Evolutionary conservation across 2,797 vertebrate genomes (phyloP).

Genomic region (Sebastes melanostomus): DNA sequence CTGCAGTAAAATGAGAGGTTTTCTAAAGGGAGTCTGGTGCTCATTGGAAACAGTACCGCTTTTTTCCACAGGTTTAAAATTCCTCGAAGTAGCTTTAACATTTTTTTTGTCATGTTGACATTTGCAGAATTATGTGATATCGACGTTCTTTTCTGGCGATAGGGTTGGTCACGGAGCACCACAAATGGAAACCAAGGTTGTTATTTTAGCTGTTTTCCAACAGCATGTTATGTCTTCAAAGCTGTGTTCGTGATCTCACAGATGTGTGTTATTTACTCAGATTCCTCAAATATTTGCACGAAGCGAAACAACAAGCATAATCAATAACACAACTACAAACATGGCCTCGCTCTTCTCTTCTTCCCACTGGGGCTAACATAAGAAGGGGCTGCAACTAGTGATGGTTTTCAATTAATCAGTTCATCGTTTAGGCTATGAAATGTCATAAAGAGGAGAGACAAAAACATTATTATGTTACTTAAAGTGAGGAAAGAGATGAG

Average conservation of each 20-base stretch:
- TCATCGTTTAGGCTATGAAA: background rate
- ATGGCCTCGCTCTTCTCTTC: background rate
- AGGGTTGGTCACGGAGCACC: background rate
- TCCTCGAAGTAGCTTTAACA: too few relatives aligned
- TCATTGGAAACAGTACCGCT: too few relatives aligned
- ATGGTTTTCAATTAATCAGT: background rate
- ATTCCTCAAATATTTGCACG: background rate
- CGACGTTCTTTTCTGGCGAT: too few relatives aligned
- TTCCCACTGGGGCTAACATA: background rate
- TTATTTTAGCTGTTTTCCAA: background rate
- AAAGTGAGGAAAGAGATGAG: background rate
- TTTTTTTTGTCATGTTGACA: too few relatives aligned
- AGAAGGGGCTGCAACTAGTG: background rate
- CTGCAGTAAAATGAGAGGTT: too few relatives aligned
- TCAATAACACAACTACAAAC: background rate
- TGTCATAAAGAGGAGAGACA: background rate
- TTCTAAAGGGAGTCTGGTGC: too few relatives aligned
- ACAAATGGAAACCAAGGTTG: background rate
- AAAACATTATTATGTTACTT: background rate
- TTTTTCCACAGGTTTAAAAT: too few relatives aligned
- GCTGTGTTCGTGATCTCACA: background rate
- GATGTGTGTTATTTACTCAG: background rate
- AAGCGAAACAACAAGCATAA: background rate
- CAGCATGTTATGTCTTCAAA: background rate
- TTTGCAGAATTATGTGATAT: too few relatives aligned